Evolutionary conservation across 2,888 invertebrate species (phyloP), one percentile per base, ranked within the genome.

Genomic region (Clistopyga incitator): DNA sequence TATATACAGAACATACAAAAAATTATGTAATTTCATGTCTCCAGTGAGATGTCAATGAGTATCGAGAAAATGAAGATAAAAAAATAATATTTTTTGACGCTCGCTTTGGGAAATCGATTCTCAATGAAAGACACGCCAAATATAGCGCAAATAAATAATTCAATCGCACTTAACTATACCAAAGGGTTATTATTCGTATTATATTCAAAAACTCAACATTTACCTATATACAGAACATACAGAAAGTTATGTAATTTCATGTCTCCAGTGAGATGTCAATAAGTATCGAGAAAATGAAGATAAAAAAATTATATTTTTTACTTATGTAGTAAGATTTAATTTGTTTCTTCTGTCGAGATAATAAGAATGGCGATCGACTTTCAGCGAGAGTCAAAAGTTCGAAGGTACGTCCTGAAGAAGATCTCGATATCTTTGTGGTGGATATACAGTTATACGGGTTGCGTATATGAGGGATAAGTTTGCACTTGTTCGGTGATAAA

Each of bases 401-500:
- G 47, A 68, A 83, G 74, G 71, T 64, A 80, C 83, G 54, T 74
- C 50, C 23, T 68, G 54, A 80, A 80, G 83, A 84, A 80, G 83
- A 84, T 84, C 74, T 84, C 83, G 80, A 84, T 84, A 78, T 61
- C 65, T n/a, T n/a, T n/a, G 61, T 68, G 70, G 59, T 23, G 20
- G 18, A 72, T 64, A 81, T 65, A 72, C 34, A 54, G 25, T 34
- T 54, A 47, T 20, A 67, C 45, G 50, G 25, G 20, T 34, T 54
- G 38, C 61, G 34, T 23, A 67, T 67, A 59, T 13, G 20, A 50
- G 47, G 8, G 38, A 70, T n/a, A 68, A 80, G 83, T 84, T 84
- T 84, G 68, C 80, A 78, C 80, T 84, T 77, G n/a, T 84, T 84
- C 72, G 80, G 77, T 78, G 80, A 84, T 84, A 84, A 80, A 84